Base-by-base conservation (phyloP, 35 echinoderm and acorn worm species). In the Heliocidaris tuberculata region DNA sequence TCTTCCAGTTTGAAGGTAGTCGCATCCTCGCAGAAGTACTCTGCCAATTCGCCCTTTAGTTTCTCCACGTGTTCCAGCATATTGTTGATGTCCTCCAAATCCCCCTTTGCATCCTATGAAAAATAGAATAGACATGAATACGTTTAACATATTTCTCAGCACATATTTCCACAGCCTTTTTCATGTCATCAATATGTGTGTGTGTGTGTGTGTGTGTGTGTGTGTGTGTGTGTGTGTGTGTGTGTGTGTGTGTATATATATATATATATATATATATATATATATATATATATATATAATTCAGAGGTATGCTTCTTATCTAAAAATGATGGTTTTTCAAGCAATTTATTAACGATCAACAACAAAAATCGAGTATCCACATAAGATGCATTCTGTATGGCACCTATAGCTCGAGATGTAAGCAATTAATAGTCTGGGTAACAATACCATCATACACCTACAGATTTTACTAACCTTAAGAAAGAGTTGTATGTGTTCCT, bases 1-100 rank as follows among this genome's bases (percentile, higher is more conserved):
- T 99, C 98, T 96, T 99, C 97, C 60, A 99, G 95, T 92, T 97
- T 96, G 85, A 99, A 99, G 13, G 97, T 99, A 2, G 48, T 95
- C 13, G 85, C 42, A 94, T 99, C 98, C 31, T 99, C 98, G 56
- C 98, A 99, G 88, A 99, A 97, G 85, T 97, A 99, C 29, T 97
- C 96, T 10, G 98, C 95, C n/a, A 99, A 42, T 49, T 97, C 49
- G 30, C 71, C 48, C 59, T 95, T 94, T 48, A 88, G 91, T 71
- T 95, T 94, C 48, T 99, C 98, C 7, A 99, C 97, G 30, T 92
- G 93, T 52, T 88, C 90, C n/a, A 99, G 24, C 96, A 97, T 96
- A 90, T 95, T 93, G 52, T 96, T 86, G 13, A 97, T 93, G 17
- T 97, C 95, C 4, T 94, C 61, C 12, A 97, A 48, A 35, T 99